A percentile compares a stretch with the other conserved stretches of the same genome.
Evolutionary conservation across 1,140 invertebrate species (phyloP).

Genomic region (Drosophila bifasciata): DNA sequence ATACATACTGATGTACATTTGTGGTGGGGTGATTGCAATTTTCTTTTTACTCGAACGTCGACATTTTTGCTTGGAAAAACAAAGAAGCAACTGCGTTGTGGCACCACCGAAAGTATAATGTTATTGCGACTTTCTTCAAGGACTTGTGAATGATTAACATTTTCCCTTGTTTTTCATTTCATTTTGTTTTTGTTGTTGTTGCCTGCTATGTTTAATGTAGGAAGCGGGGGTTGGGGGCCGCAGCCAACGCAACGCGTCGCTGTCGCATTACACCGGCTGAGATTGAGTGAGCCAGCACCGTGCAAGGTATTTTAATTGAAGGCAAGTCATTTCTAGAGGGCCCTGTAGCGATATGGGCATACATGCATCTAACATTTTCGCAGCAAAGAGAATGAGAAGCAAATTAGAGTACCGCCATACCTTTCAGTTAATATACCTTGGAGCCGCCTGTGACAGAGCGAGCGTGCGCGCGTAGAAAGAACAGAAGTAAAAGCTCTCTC

Average conservation of each 20-base stretch:
- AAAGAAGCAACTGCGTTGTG: conserved; percentile 46
- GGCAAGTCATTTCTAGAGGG: too few species aligned
- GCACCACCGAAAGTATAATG: conserved; percentile 33
- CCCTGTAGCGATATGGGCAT: too few species aligned
- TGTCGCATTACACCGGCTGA: conserved; percentile 43
- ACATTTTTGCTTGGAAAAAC: conserved; percentile 16
- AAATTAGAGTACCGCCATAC: too few species aligned
- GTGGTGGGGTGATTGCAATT: conserved; percentile 8
- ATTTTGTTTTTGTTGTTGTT: conserved; percentile 9
- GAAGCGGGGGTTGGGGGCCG: too few species aligned
- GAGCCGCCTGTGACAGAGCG: not conserved
- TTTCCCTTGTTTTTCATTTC: conserved; percentile 21
- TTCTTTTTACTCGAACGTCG: too few species aligned
- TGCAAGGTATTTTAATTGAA: too few species aligned
- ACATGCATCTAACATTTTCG: too few species aligned
- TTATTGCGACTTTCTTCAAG: conserved; percentile 57
- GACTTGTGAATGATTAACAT: conserved; percentile 40
- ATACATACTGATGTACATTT: too few species aligned
- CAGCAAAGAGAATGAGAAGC: too few species aligned
- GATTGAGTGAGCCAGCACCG: too few species aligned
- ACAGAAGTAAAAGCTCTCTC: conserved; percentile 20
- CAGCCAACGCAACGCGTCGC: conserved; percentile 17
- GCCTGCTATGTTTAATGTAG: not conserved
- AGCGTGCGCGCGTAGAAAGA: conserved; percentile 25
- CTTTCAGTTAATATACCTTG: too few species aligned